A percentile compares a stretch with the other conserved stretches of the same genome.
These are phyloP conservation scores for Phortica magna DNA, from an alignment of 2,888 invertebrate species.

Conservation along the genomic window DNA sequence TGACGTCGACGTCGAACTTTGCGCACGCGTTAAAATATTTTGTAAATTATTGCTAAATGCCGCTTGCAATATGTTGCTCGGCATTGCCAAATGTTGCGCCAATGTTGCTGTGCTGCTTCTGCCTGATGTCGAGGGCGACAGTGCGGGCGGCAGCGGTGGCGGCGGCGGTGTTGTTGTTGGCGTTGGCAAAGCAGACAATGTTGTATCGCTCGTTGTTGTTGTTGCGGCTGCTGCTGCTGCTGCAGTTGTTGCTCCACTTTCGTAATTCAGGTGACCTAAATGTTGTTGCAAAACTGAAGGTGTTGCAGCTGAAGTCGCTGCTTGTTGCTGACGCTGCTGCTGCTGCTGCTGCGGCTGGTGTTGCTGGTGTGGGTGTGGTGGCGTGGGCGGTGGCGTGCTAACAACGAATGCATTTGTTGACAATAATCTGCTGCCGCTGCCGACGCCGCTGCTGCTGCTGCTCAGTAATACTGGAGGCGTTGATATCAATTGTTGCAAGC, in stretches of 20 bases:
- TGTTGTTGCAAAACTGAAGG: conserved; percentile 75
- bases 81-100: conserved; percentile 72
- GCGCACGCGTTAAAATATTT: conserved; percentile 66
- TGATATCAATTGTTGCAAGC: conserved; percentile 75
- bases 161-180: conserved; percentile 16
- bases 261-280: conserved; percentile 77
- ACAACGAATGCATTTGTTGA: conserved; percentile 33
- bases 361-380: conserved; percentile 36
- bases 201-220: neutral
- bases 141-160: neutral
- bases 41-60: conserved; percentile 66
- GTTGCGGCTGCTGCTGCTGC: conserved; percentile 37
- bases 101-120: conserved; percentile 70
- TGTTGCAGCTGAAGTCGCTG: conserved; percentile 52
- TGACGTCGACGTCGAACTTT: neutral
- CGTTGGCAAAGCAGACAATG: conserved; percentile 20
- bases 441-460: conserved; percentile 56
- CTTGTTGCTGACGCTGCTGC: conserved; percentile 53
- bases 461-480: conserved; percentile 73
- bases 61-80: conserved; percentile 70
- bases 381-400: conserved; percentile 49
- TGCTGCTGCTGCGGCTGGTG: conserved; percentile 48
- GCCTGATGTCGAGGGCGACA: conserved; percentile 34
- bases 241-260: conserved; percentile 65
- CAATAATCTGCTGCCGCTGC: conserved; percentile 35